Percentiles rank a stretch among this genome's conserved stretches.
These are phyloP conservation scores for Alectoris magna DNA, from an alignment of 2,797 vertebrate species.

Conservation along the genomic window DNA sequence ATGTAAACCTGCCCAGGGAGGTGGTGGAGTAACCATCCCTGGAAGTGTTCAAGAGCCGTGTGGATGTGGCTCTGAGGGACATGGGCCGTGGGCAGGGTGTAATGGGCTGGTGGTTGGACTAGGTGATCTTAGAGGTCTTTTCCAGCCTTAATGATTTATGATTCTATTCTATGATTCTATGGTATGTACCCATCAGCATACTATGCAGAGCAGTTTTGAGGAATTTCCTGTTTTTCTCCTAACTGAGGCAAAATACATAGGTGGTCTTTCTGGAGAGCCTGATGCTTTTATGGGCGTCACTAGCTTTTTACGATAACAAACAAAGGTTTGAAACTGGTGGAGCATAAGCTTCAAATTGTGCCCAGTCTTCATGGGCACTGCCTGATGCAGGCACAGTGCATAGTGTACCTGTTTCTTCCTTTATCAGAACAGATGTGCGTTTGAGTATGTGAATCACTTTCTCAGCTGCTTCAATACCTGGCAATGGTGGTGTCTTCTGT, in stretches of 20 bases:
- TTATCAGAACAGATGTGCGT: background rate
- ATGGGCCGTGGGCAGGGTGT: too few species aligned
- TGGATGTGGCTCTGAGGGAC: too few species aligned
- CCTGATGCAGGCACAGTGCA: background rate
- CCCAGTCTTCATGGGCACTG: background rate
- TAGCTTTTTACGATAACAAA: background rate
- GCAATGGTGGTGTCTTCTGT: background rate
- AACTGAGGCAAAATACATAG: background rate
- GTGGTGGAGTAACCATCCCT: too few species aligned
- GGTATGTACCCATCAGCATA: background rate
- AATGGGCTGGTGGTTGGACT: too few species aligned
- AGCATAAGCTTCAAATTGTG: rapidly evolving
- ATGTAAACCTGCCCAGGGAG: background rate
- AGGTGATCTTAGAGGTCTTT: too few species aligned
- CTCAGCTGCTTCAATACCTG: background rate
- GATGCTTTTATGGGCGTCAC: background rate
- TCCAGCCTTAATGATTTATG: too few species aligned
- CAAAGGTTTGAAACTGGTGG: background rate
- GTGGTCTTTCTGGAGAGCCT: background rate
- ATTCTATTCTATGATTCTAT: too few species aligned
- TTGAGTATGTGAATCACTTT: background rate
- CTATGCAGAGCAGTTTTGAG: background rate
- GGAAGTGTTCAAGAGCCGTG: too few species aligned
- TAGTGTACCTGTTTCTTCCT: background rate
- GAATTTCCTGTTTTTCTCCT: background rate